Base-by-base conservation (phyloP, 2,797 vertebrate genomes). In the Sitta carolinensis region DNA sequence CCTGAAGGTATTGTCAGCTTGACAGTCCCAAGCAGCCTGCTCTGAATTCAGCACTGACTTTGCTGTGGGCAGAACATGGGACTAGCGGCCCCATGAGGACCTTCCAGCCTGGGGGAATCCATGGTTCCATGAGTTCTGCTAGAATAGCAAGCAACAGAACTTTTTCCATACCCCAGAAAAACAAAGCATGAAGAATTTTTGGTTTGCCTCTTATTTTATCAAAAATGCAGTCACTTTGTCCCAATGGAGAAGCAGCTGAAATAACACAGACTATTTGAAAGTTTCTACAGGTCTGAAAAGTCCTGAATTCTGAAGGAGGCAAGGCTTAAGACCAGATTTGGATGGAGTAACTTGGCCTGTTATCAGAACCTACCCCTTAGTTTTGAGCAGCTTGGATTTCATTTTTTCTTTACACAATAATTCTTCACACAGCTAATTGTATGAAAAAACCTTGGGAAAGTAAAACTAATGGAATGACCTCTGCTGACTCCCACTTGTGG, bases 381-480 rank as follows among this genome's bases (percentile, higher is more conserved):
- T 78, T 91, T 73, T 74, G 23, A 89, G 57, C 10, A 82, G 19
- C 48, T 67, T 63, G 34, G 19, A 63, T 83, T 80, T 69, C 3
- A 36, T 80, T 74, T 34, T 34, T 85, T 82, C 48, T 63, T 64
- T 52, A 61, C 82, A 32, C 76, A 88, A 42, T 36, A 87, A 61
- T 72, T 82, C 63, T 91, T 89, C 63, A 93, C 48, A 45, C 54
- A 87, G 67, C 64, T 81, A 75, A 88, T 62, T 52, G 20, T 51
- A 73, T 16, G 22, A 69, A 85, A 76, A 76, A 73, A 64, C 42
- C 21, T 38, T 43, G 34, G 30, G 36, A 48, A 86, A 91, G 20
- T n/a, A 54, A 90, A 90, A 90, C 51, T 62, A 89, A 88, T 43
- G 40, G 74, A 88, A 81, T 76, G 83, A 94, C 62, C 82, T 81